A percentile compares a stretch with the other conserved stretches of the same genome.
Evolutionary conservation across 2,888 invertebrate species (phyloP).

Genomic region (Drosophila maculinotata): DNA sequence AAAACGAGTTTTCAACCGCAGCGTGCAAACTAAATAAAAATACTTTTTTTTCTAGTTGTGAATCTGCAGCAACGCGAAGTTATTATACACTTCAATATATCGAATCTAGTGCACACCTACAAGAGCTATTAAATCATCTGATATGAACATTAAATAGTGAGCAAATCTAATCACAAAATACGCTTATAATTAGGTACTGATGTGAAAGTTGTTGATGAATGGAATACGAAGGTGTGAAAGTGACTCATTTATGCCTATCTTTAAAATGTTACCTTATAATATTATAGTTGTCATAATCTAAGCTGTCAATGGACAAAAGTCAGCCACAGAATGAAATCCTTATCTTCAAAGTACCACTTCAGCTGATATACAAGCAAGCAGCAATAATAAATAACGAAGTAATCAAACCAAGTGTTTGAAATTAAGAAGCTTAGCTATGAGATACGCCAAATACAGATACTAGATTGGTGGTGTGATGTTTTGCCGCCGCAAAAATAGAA

Average conservation of each 20-base stretch:
- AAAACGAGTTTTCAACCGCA: conserved; percentile 60
- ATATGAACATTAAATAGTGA: not conserved
- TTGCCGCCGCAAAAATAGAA: no score
- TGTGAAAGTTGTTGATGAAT: conserved; percentile 4
- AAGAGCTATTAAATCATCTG: not conserved
- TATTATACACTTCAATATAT: conserved; percentile 10
- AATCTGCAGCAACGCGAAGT: conserved; percentile 6
- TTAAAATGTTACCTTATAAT: not conserved
- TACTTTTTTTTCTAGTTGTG: conserved; percentile 5
- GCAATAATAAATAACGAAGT: not conserved
- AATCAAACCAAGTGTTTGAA: not conserved
- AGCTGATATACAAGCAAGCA: conserved; percentile 18
- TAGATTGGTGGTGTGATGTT: not conserved
- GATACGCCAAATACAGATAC: not conserved
- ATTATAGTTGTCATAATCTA: conserved; percentile 16
- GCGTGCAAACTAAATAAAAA: conserved; percentile 44
- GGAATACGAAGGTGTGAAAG: not conserved
- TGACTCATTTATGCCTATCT: conserved; percentile 8
- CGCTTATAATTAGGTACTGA: not conserved
- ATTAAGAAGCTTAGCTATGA: not conserved
- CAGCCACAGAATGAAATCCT: not conserved
- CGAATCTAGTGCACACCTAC: not conserved
- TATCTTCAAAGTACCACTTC: conserved; percentile 11
- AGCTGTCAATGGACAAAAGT: conserved; percentile 20
- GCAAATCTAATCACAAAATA: not conserved